Evolutionary conservation across 2,797 vertebrate genomes (phyloP).

Genomic region (Sebastes trivittatus): DNA sequence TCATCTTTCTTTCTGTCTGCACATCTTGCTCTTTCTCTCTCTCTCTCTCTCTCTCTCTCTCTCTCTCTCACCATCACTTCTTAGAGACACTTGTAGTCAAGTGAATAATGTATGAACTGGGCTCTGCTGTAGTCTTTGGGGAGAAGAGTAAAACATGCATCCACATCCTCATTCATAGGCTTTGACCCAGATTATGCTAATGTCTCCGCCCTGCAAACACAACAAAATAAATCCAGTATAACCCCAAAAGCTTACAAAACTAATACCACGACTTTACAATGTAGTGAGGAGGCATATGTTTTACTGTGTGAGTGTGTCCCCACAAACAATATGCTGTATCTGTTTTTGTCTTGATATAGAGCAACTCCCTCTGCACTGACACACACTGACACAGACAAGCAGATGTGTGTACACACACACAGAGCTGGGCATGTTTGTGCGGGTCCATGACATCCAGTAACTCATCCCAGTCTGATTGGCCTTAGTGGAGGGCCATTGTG

Average conservation of each 20-base stretch:
- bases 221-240: conserved; percentile 67
- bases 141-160: conserved; percentile 73
- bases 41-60: neutral
- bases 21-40: conserved; percentile 2
- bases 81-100: conserved; percentile 63
- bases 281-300: conserved; percentile 5
- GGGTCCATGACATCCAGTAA: conserved; percentile 64
- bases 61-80: conserved; percentile 21
- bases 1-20: conserved; percentile 4
- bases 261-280: conserved; percentile 42
- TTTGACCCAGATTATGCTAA: conserved; percentile 76
- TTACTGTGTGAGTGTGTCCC: neutral
- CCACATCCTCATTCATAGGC: conserved; percentile 71
- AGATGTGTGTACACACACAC: neutral
- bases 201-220: conserved; percentile 53
- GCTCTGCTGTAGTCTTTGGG: conserved; percentile 64
- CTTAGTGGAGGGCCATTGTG: conserved; percentile 53
- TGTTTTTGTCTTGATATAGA: conserved; percentile 18
- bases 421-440: conserved; percentile 35
- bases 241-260: conserved; percentile 56
- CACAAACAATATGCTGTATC: neutral
- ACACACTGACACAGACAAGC: neutral
- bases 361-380: neutral
- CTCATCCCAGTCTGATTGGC: conserved; percentile 67
- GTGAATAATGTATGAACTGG: conserved; percentile 78